Conservation (phyloP, 1,140 invertebrate genomes). For the Lepidurus arcticus region DNA sequence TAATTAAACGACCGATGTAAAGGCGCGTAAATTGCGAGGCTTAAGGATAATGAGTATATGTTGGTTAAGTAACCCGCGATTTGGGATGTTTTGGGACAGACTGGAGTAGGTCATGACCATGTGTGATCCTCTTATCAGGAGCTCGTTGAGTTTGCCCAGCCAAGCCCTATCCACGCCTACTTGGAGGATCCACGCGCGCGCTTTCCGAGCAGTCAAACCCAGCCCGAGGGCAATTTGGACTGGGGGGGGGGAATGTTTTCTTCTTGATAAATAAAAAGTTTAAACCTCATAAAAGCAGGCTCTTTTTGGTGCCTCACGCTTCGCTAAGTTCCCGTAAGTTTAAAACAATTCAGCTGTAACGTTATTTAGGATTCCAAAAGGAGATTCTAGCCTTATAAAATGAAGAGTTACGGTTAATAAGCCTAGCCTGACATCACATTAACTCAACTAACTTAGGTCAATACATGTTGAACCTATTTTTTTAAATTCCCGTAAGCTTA, state of each 20-base stretch:
- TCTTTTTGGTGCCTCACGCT: background rate
- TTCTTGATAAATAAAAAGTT: background rate
- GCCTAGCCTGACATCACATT: too few species aligned
- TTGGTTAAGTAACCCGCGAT: background rate
- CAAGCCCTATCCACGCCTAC: conserved; percentile 1
- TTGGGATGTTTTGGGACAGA: background rate
- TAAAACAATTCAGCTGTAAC: too few species aligned
- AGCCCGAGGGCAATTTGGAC: background rate
- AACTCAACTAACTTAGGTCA: too few species aligned
- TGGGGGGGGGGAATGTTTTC: background rate
- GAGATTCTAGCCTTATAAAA: too few species aligned
- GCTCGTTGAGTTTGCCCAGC: conserved; percentile 20
- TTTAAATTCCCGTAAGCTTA: too few species aligned
- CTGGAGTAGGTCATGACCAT: conserved; percentile 13
- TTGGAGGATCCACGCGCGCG: background rate
- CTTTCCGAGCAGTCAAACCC: background rate
- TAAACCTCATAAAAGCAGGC: background rate
- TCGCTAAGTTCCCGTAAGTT: background rate
- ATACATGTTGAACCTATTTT: too few species aligned
- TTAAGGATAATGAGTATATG: background rate
- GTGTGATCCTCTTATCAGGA: conserved; percentile 11
- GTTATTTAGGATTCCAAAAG: too few species aligned
- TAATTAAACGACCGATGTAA: too few species aligned
- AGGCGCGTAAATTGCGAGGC: too few species aligned
- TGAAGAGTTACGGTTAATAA: too few species aligned